These are phyloP conservation scores for Patella caerulea DNA, from an alignment of 2,888 invertebrate genomes.

Conservation along the genomic window DNA sequence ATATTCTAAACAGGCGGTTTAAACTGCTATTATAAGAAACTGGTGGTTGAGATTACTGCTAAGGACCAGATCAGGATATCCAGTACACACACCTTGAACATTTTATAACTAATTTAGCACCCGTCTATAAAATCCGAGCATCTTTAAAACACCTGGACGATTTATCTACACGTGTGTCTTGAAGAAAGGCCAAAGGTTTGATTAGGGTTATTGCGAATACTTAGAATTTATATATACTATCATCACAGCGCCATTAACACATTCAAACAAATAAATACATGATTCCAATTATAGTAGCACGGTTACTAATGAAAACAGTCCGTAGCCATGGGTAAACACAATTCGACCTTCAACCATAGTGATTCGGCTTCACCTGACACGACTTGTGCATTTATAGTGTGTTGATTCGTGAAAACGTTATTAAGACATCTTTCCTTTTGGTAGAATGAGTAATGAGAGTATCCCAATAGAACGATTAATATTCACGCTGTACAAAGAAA, in stretches of 20 bases:
- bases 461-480: no score
- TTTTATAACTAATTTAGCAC: neutral
- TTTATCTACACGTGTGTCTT: neutral
- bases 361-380: no score
- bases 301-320: neutral
- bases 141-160: neutral
- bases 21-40: neutral
- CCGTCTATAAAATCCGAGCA: neutral
- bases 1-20: neutral
- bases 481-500: no score
- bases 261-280: neutral
- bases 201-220: neutral
- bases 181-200: neutral
- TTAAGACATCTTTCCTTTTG: neutral
- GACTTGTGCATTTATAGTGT: no score
- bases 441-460: neutral
- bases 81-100: neutral
- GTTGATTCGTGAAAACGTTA: neutral
- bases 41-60: neutral
- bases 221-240: neutral
- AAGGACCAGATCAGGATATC: neutral
- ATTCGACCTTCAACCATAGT: neutral
- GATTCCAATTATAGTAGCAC: neutral
- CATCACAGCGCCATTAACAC: slow-evolving; percentile 5
- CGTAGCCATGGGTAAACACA: neutral